A percentile compares a stretch with the other conserved stretches of the same genome.
These are phyloP conservation scores for Malachius bipustulatus DNA, from an alignment of 2,888 invertebrate genomes.

Conservation along the genomic window DNA sequence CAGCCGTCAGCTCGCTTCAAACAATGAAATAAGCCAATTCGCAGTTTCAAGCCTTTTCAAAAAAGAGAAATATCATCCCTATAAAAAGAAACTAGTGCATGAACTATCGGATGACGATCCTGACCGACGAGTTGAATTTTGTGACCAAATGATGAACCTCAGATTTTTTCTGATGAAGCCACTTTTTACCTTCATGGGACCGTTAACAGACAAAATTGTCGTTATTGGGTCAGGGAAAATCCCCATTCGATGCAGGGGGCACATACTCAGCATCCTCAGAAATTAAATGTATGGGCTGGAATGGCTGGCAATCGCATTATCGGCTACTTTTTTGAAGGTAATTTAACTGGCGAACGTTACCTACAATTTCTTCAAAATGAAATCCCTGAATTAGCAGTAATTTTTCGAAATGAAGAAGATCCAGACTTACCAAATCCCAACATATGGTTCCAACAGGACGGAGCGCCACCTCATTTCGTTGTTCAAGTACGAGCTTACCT, in stretches of 20 bases:
- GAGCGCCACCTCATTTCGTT: slow-evolving; percentile 10
- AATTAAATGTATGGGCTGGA: slow-evolving; percentile 9
- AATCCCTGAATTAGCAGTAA: too few species aligned
- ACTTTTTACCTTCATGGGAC: slow-evolving; percentile 10
- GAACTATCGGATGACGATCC: slow-evolving; percentile 11
- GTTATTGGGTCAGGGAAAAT: slow-evolving; percentile 9
- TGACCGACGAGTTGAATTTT: slow-evolving; percentile 12
- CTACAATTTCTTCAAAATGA: not conserved
- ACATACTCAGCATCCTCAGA: slow-evolving; percentile 9
- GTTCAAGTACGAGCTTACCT: slow-evolving; percentile 9
- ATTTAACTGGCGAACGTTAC: slow-evolving; percentile 8
- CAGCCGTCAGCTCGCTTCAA: slow-evolving; percentile 5
- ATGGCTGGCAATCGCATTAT: slow-evolving; percentile 7
- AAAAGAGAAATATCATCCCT: slow-evolving; percentile 10
- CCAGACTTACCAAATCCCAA: slow-evolving; percentile 7
- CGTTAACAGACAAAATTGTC: slow-evolving; percentile 10
- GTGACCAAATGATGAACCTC: slow-evolving; percentile 10
- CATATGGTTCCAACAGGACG: slow-evolving; percentile 13
- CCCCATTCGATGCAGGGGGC: slow-evolving; percentile 14
- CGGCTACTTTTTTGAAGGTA: slow-evolving; percentile 9
- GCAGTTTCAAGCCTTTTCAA: slow-evolving; percentile 8
- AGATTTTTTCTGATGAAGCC: slow-evolving; percentile 11
- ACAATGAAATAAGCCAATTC: slow-evolving; percentile 5
- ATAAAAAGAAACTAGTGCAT: slow-evolving; percentile 8
- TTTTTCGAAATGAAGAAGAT: too few species aligned